These are phyloP conservation scores for Diploscapter pachys DNA, from an alignment of 1,140 invertebrate genomes.

Conservation along the genomic window DNA sequence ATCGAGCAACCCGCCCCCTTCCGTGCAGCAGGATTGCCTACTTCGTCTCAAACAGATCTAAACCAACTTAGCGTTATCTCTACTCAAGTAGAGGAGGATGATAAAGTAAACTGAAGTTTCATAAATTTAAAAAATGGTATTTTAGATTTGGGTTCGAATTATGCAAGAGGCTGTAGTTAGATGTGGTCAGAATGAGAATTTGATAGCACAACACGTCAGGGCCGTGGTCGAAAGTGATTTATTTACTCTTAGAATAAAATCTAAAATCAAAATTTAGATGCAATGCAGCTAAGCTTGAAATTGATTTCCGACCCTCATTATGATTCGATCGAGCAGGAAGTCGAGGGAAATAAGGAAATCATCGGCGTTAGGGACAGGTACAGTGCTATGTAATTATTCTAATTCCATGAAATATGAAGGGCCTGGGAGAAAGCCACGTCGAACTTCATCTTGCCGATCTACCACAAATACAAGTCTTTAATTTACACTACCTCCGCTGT, in stretches of 20 bases:
- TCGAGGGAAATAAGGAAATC: constrained; percentile 38
- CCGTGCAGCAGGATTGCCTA: constrained; percentile 32
- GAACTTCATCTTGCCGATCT: constrained; percentile 41
- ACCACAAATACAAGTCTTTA: constrained; percentile 28
- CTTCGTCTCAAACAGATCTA: constrained; percentile 22
- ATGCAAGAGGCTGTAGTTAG: constrained; percentile 45
- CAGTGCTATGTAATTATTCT: background rate
- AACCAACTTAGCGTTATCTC: constrained; percentile 12
- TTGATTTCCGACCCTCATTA: constrained; percentile 51
- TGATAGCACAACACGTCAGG: constrained; percentile 41
- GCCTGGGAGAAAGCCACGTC: constrained; percentile 44
- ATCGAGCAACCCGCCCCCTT: constrained; percentile 10
- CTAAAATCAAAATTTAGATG: constrained; percentile 41
- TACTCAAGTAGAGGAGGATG: constrained; percentile 30
- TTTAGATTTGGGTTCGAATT: constrained; percentile 48
- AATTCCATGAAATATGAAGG: constrained; percentile 8
- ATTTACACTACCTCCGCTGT: too few species aligned
- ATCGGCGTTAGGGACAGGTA: constrained; percentile 16
- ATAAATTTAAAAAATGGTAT: background rate
- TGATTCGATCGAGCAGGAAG: constrained; percentile 53
- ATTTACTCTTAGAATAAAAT: background rate
- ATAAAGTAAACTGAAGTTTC: constrained; percentile 13
- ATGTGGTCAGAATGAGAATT: constrained; percentile 46
- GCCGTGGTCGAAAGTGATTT: constrained; percentile 48
- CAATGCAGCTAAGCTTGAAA: constrained; percentile 54